These are phyloP conservation scores for Brachyalestes nurse DNA, from an alignment of 2,797 vertebrate species.

Conservation along the genomic window DNA sequence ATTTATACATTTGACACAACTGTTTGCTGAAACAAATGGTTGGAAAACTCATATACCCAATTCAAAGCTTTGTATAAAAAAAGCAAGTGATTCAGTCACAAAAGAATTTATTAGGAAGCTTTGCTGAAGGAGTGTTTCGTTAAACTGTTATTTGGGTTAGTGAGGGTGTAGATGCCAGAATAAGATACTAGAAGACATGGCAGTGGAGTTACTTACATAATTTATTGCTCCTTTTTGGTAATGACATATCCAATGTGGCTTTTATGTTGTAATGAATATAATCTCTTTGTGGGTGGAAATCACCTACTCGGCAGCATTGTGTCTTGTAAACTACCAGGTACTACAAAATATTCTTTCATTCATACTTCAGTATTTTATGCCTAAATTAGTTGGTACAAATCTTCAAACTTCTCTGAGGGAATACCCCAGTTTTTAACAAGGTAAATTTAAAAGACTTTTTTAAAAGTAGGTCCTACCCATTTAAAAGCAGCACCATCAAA, in stretches of 20 bases:
- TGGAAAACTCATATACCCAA: slow-evolving; percentile 9
- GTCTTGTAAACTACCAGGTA: background rate
- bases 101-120: slow-evolving; percentile 2
- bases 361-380: slow-evolving; percentile 4
- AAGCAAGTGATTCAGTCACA: slow-evolving; percentile 4
- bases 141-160: background rate
- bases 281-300: background rate
- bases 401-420: slow-evolving; percentile 54
- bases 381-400: slow-evolving; percentile 35
- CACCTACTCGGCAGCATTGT: too few species aligned
- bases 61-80: background rate
- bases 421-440: slow-evolving; percentile 67
- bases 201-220: background rate
- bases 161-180: background rate
- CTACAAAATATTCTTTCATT: background rate
- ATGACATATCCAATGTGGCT: background rate
- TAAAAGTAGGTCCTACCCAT: slow-evolving; percentile 65
- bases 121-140: background rate
- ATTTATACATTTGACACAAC: slow-evolving; percentile 19
- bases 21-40: slow-evolving; percentile 13
- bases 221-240: background rate
- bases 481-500: slow-evolving; percentile 70
- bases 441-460: slow-evolving; percentile 71
- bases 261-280: background rate
- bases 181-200: background rate